Evolutionary conservation across 2,113 vertebrate genomes (phyloP).

Genomic region (Tympanuchus pallidicinctus): DNA sequence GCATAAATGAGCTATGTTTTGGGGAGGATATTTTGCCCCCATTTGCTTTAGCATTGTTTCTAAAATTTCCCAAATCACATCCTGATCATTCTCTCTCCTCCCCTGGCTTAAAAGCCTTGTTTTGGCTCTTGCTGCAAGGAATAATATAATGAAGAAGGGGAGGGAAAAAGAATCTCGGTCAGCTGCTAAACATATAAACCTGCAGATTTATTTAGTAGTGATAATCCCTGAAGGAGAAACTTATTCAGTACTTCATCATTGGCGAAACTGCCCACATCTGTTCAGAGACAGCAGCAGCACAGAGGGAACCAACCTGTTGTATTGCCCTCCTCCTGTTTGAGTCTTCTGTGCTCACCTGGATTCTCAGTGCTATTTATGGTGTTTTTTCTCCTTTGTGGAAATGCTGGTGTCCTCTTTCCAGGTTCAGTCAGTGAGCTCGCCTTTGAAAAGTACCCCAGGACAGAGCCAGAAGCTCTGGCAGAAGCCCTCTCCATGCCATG

Average conservation of each 20-base stretch:
- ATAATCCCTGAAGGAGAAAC: slow-evolving; percentile 73
- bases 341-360: too few species aligned
- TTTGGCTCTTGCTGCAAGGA: slow-evolving; percentile 47
- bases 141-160: background rate
- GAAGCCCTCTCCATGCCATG: background rate
- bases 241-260: slow-evolving; percentile 71
- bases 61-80: slow-evolving; percentile 23
- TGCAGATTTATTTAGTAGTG: slow-evolving; percentile 67
- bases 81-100: background rate
- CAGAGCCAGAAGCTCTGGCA: background rate
- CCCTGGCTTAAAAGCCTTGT: slow-evolving; percentile 34
- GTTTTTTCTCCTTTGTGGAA: background rate
- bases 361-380: background rate
- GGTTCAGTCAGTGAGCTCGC: rapidly evolving
- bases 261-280: slow-evolving; percentile 72
- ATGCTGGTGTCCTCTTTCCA: background rate
- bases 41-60: background rate
- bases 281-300: slow-evolving; percentile 21
- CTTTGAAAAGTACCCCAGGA: rapidly evolving
- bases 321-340: background rate
- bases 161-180: slow-evolving; percentile 53
- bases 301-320: slow-evolving; percentile 63
- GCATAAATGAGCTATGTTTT: slow-evolving; percentile 20
- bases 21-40: slow-evolving; percentile 48
- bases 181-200: slow-evolving; percentile 76